Percentiles rank a stretch among this genome's conserved stretches.
These are phyloP conservation scores for Turritopsis dohrnii DNA, from an alignment of 30 jellyfish, hydroid and myxozoan species.

Conservation along the genomic window DNA sequence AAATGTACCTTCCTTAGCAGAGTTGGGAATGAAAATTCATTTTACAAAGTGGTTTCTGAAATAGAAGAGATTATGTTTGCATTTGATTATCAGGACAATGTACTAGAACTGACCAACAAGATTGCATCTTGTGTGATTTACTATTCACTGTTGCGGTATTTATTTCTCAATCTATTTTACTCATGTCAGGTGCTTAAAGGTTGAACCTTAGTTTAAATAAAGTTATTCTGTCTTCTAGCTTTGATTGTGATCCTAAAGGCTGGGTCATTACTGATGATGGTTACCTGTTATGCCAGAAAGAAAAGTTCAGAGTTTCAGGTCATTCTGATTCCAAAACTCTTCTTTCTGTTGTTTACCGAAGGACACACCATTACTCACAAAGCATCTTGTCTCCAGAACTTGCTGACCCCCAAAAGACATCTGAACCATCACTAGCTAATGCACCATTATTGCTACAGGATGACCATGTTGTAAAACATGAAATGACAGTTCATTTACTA, in stretches of 20 bases:
- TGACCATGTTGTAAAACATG: slow-evolving; percentile 26
- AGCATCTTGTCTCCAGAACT: slow-evolving; percentile 19
- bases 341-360: slow-evolving; percentile 15
- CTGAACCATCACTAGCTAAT: slow-evolving; percentile 3
- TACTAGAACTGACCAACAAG: slow-evolving; percentile 59
- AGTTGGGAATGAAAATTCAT: background rate
- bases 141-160: slow-evolving; percentile 26
- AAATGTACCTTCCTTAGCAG: slow-evolving; percentile 34
- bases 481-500: background rate
- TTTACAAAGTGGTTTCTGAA: slow-evolving; percentile 51
- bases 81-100: slow-evolving; percentile 67
- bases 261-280: slow-evolving; percentile 28
- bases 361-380: slow-evolving; percentile 16
- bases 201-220: too few species aligned
- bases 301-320: slow-evolving; percentile 1
- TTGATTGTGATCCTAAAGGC: slow-evolving; percentile 28
- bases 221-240: slow-evolving; percentile 6
- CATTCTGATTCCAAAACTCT: slow-evolving; percentile 31
- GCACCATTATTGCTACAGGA: background rate
- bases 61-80: slow-evolving; percentile 76
- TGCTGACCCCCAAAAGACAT: background rate
- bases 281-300: slow-evolving; percentile 34
- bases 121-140: slow-evolving; percentile 42
- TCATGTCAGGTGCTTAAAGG: background rate
- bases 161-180: background rate